Conservation (phyloP, 2,888 invertebrate species). For the Taenaris catops region DNA sequence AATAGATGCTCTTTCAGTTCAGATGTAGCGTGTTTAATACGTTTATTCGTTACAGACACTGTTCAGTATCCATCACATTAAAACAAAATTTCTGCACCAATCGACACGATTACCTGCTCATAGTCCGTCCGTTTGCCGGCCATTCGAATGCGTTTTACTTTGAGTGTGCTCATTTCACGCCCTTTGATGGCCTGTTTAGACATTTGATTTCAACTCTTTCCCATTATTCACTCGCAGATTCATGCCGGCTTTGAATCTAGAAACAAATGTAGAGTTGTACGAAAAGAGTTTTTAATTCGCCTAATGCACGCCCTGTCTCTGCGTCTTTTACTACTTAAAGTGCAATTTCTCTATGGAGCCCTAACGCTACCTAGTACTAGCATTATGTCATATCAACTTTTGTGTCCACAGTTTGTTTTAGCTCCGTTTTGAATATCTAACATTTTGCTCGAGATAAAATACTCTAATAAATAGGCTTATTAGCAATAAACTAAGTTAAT, state of each 20-base stretch:
- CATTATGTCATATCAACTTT: slow-evolving; percentile 60
- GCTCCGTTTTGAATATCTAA: slow-evolving; percentile 47
- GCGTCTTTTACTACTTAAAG: slow-evolving; percentile 62
- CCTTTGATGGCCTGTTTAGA: slow-evolving; percentile 53
- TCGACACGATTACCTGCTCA: slow-evolving; percentile 56
- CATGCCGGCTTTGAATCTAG: slow-evolving; percentile 47
- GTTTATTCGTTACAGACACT: slow-evolving; percentile 9
- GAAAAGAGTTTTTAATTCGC: slow-evolving; percentile 72
- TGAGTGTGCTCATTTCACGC: slow-evolving; percentile 63
- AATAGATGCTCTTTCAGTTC: background rate
- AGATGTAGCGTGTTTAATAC: slow-evolving; percentile 9
- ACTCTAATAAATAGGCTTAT: no score
- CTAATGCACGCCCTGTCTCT: slow-evolving; percentile 66
- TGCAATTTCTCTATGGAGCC: slow-evolving; percentile 56
- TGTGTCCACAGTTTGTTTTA: slow-evolving; percentile 64
- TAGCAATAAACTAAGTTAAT: no score
- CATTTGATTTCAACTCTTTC: slow-evolving; percentile 67
- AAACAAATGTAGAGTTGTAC: slow-evolving; percentile 60
- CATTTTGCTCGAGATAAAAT: no score
- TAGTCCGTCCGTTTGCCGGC: slow-evolving; percentile 39
- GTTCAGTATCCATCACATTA: slow-evolving; percentile 31
- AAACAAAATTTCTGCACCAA: slow-evolving; percentile 56
- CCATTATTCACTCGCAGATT: slow-evolving; percentile 43
- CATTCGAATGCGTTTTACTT: slow-evolving; percentile 53
- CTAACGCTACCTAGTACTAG: slow-evolving; percentile 38